Percentiles rank a stretch among this genome's conserved stretches.
These are phyloP conservation scores for Bombus impatiens DNA, from an alignment of 1,140 invertebrate species.

Conservation along the genomic window DNA sequence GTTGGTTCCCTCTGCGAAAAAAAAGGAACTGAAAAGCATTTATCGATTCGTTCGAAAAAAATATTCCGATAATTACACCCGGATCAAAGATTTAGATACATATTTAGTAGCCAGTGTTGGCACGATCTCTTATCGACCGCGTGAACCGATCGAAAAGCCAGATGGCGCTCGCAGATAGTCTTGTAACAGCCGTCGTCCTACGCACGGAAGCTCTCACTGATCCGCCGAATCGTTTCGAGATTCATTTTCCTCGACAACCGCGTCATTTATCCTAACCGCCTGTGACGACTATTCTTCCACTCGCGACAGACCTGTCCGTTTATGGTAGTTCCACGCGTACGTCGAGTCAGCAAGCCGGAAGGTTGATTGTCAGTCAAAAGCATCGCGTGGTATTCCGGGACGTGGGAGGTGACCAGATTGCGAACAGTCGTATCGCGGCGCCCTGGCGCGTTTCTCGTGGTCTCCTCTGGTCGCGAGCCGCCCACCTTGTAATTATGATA, in stretches of 20 bases:
- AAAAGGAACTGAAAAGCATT: not conserved
- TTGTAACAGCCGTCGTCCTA: not conserved
- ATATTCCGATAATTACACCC: too few species aligned
- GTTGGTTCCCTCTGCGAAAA: not conserved
- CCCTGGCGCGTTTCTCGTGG: constrained; percentile 3
- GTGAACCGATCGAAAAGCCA: constrained; percentile 11
- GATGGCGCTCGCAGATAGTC: constrained; percentile 32
- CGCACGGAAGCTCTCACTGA: not conserved
- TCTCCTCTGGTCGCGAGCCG: not conserved
- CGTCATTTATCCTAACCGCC: not conserved
- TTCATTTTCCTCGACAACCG: not conserved
- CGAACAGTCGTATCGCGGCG: not conserved
- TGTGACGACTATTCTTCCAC: constrained; percentile 19
- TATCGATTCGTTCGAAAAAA: not conserved
- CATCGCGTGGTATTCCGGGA: not conserved
- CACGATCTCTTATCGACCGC: constrained; percentile 33
- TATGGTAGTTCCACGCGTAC: constrained; percentile 37
- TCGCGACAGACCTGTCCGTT: constrained; percentile 24
- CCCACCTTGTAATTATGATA: constrained; percentile 55
- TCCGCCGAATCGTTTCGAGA: not conserved
- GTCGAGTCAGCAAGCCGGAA: constrained; percentile 24
- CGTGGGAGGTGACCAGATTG: constrained; percentile 12
- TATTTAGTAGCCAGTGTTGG: not conserved
- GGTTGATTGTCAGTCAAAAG: not conserved
- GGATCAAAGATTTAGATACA: not conserved